Conservation (phyloP, 1,140 invertebrate species). For the Epicauta chinensis region DNA sequence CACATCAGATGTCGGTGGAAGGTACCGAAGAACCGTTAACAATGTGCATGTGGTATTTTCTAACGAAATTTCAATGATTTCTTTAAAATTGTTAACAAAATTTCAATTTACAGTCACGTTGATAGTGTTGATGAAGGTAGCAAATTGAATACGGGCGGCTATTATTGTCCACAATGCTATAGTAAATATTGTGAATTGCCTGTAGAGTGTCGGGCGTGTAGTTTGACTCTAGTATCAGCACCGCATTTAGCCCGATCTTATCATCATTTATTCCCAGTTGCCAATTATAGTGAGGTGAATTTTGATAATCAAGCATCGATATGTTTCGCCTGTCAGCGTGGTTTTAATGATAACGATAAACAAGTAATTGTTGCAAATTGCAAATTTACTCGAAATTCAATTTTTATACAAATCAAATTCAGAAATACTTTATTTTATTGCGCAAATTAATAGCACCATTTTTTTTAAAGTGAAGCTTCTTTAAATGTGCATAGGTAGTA, state of each 20-base stretch:
- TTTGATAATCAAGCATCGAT: conserved; percentile 48
- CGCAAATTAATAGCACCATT: too few relatives aligned
- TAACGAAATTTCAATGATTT: conserved; percentile 19
- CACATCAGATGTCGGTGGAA: conserved; percentile 58
- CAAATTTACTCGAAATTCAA: too few relatives aligned
- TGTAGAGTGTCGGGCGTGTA: conserved; percentile 92
- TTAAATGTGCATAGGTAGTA: too few relatives aligned
- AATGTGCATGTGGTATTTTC: conserved; percentile 79
- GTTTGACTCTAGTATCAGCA: conserved; percentile 93
- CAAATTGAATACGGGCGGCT: conserved; percentile 68
- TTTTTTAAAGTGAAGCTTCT: too few relatives aligned
- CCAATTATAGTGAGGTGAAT: conserved; percentile 68
- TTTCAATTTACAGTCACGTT: conserved; percentile 59
- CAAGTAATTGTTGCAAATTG: conserved; percentile 55
- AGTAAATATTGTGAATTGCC: conserved; percentile 98
- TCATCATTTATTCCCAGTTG: conserved; percentile 92
- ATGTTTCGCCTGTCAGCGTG: conserved; percentile 70
- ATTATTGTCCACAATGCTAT: conserved; percentile 93
- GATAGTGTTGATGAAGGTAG: conserved; percentile 63
- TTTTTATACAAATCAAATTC: too few relatives aligned
- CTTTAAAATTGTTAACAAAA: neutral
- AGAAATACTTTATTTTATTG: too few relatives aligned
- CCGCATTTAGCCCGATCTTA: conserved; percentile 95
- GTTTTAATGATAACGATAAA: conserved; percentile 61
- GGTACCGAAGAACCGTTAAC: conserved; percentile 63